phyloP scores from a whole-genome alignment of 2,888 invertebrate genomes.

The Chaitophorus viminalis region DNA sequence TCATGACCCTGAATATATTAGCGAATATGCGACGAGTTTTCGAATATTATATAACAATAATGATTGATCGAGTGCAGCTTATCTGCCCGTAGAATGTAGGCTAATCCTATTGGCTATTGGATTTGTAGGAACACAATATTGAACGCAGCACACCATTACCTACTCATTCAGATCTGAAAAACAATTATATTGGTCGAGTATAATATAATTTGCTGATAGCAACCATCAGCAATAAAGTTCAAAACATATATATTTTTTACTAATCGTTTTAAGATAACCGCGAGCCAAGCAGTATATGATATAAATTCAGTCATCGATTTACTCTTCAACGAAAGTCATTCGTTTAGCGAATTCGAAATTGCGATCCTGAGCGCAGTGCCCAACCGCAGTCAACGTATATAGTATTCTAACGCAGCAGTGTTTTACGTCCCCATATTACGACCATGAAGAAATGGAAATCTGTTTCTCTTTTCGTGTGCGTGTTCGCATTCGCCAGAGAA shows the following conservation, averaged over 20 bases:
- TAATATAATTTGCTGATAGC: not conserved
- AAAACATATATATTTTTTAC: not conserved
- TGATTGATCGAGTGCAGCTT: too few species aligned
- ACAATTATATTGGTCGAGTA: not conserved
- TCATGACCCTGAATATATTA: too few species aligned
- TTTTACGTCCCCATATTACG: not conserved
- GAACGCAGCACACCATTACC: too few species aligned
- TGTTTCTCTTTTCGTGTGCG: constrained; percentile 78
- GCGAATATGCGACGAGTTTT: too few species aligned
- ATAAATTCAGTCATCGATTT: not conserved
- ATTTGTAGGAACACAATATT: too few species aligned
- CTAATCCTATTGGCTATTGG: too few species aligned
- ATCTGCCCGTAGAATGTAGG: too few species aligned
- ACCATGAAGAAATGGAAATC: constrained; percentile 65
- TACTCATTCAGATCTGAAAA: not conserved
- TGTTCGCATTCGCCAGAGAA: constrained; percentile 85
- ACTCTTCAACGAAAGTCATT: not conserved
- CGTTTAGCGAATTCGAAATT: not conserved
- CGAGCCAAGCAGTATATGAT: not conserved
- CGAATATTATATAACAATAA: too few species aligned
- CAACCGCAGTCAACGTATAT: not conserved
- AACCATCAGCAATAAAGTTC: not conserved
- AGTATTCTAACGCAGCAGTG: not conserved
- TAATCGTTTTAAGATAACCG: not conserved
- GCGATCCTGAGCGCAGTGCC: not conserved